phyloP scores from a whole-genome alignment of 2,113 vertebrate species.

The Gymnarchus niloticus region DNA sequence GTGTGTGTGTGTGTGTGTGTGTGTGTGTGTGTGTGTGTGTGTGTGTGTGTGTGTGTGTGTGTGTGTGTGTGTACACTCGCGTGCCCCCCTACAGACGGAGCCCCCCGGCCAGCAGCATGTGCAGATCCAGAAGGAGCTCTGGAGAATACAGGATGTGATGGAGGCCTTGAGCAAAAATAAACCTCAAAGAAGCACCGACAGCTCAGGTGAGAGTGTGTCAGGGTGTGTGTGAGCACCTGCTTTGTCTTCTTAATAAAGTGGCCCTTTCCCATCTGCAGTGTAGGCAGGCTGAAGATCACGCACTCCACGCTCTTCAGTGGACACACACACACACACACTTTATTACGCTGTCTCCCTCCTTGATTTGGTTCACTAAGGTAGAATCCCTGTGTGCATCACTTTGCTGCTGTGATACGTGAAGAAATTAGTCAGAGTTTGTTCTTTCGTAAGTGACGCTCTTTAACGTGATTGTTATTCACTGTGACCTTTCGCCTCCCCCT shows the following conservation, averaged over 20 bases:
- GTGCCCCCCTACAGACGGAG: constrained; percentile 68
- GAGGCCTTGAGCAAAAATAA: constrained; percentile 87
- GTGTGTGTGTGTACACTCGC: constrained; percentile 14
- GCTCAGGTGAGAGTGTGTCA: neutral
- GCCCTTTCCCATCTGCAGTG: neutral
- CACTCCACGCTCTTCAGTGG: too few species aligned
- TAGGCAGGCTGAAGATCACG: neutral
- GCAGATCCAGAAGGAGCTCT: constrained; percentile 91
- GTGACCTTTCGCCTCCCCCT: neutral
- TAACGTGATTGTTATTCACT: too few species aligned
- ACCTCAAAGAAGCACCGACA: constrained; percentile 58
- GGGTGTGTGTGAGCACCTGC: neutral
- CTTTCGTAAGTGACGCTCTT: neutral
- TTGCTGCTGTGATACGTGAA: too few species aligned
- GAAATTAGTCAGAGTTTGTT: too few species aligned
- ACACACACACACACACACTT: too few species aligned
- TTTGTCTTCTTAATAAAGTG: neutral
- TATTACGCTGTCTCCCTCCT: too few species aligned
- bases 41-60: neutral
- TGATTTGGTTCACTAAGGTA: too few species aligned
- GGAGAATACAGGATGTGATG: constrained; percentile 96
- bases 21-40: neutral
- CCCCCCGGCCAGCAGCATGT: constrained; percentile 86
- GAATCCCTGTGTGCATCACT: too few species aligned
- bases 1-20: too few species aligned